These are phyloP conservation scores for Neofelis nebulosa DNA, from an alignment of 2,113 vertebrate species.

Conservation along the genomic window DNA sequence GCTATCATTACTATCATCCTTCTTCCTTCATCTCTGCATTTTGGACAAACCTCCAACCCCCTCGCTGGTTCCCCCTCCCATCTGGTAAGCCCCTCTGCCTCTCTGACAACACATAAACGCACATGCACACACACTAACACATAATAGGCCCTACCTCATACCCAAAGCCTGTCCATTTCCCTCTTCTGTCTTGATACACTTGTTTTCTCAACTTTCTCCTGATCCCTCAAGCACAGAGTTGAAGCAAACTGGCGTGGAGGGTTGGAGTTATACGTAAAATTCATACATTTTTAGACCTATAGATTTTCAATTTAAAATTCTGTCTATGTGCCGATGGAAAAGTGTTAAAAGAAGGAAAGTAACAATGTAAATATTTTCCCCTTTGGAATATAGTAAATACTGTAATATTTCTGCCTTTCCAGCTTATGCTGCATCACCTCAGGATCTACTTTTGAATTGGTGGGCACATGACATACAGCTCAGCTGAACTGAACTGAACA, in stretches of 20 bases:
- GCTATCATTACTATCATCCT: background rate
- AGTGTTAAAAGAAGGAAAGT: background rate
- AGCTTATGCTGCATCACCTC: background rate
- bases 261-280: background rate
- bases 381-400: background rate
- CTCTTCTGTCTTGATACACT: background rate
- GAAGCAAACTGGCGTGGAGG: background rate
- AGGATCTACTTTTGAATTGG: background rate
- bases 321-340: background rate
- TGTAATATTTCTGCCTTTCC: background rate
- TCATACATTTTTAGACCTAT: background rate
- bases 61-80: background rate
- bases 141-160: background rate
- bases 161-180: background rate
- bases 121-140: background rate
- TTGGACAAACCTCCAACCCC: background rate
- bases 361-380: background rate
- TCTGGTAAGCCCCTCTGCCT: accelerated
- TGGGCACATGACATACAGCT: background rate
- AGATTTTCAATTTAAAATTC: background rate
- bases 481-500: background rate
- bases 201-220: background rate
- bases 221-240: background rate
- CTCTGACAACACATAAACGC: background rate
- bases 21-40: background rate